Percentiles rank a stretch among this genome's conserved stretches.
Conservation (phyloP, 92 coral and sea anemone genomes). For the Meandrina meandrites region DNA sequence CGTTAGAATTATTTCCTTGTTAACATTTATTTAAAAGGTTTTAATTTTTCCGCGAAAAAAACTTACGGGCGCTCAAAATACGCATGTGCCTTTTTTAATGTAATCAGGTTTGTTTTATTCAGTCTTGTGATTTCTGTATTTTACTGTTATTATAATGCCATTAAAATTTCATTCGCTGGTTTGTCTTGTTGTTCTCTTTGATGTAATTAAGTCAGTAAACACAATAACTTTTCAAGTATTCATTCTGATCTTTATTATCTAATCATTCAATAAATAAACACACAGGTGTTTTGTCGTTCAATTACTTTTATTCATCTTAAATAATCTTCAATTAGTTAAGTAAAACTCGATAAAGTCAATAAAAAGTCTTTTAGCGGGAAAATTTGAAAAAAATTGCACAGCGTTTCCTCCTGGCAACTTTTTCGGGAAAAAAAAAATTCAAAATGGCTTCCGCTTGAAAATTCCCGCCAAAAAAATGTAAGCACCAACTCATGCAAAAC, state of each 20-base stretch:
- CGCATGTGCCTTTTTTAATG: not conserved
- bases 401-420: conserved; percentile 21
- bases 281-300: not conserved
- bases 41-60: not conserved
- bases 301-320: not conserved
- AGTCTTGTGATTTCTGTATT: not conserved
- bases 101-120: not conserved
- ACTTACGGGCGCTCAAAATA: not conserved
- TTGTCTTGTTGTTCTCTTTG: no score
- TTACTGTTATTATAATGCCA: not conserved
- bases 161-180: not conserved
- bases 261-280: not conserved
- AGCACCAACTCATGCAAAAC: not conserved
- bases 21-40: not conserved
- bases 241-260: not conserved
- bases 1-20: not conserved
- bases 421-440: not conserved
- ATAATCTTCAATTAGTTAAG: not conserved
- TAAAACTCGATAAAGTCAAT: not conserved
- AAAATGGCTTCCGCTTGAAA: not conserved
- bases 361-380: conserved; percentile 30
- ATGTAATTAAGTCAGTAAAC: not conserved
- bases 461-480: not conserved
- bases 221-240: not conserved
- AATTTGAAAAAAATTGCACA: conserved; percentile 8